Conservation (phyloP, 2,888 invertebrate genomes). For the Ectemnius lituratus region DNA sequence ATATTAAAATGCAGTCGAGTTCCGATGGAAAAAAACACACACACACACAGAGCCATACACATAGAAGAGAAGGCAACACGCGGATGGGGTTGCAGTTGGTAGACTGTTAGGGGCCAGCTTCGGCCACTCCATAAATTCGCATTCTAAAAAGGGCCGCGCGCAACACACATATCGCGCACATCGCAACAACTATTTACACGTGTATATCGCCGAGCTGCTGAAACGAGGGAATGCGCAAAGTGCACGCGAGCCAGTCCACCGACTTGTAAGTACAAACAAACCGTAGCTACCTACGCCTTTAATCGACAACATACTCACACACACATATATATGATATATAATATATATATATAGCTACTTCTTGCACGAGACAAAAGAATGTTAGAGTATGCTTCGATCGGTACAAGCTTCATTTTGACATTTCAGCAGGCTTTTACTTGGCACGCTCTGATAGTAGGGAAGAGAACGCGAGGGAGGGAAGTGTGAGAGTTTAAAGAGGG, state of each 20-base stretch:
- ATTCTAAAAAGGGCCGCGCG: slow-evolving; percentile 15
- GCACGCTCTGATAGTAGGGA: too few relatives aligned
- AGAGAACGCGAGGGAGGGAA: too few relatives aligned
- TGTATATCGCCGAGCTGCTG: slow-evolving; percentile 27
- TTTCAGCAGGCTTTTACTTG: too few relatives aligned
- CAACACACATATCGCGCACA: slow-evolving; percentile 27
- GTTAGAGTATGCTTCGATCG: not conserved
- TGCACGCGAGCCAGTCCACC: slow-evolving; percentile 37
- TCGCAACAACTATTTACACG: slow-evolving; percentile 24
- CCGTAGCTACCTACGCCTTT: slow-evolving; percentile 30
- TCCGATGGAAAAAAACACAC: not conserved
- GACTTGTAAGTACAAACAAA: slow-evolving; percentile 33
- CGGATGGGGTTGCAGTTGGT: not conserved
- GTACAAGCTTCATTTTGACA: not conserved
- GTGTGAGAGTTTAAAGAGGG: too few relatives aligned
- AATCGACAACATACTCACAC: not conserved
- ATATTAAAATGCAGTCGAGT: not conserved
- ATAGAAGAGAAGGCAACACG: too few relatives aligned
- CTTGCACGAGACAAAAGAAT: not conserved
- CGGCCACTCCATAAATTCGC: slow-evolving; percentile 24
- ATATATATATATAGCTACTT: not conserved
- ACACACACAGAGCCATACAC: too few relatives aligned
- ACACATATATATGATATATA: not conserved
- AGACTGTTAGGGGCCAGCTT: not conserved
- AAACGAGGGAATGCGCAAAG: slow-evolving; percentile 7